Evolutionary conservation across 2,888 invertebrate genomes (phyloP).

Genomic region (Furcula furcula): DNA sequence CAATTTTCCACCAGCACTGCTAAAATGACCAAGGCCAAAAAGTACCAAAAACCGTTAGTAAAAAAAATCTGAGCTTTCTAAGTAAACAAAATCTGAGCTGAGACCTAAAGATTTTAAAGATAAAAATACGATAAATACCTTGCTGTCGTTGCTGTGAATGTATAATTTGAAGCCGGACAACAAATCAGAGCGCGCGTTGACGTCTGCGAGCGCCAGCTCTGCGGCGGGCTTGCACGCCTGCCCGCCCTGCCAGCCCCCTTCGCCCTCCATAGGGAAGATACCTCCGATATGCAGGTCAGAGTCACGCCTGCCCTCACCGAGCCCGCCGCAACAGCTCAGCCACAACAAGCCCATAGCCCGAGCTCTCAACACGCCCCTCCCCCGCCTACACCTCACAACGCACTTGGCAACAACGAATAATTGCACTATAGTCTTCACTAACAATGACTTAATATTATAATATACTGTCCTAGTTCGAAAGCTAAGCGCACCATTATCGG

Average conservation of each 20-base stretch:
- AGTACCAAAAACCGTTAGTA: too few species aligned
- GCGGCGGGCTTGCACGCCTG: conserved; percentile 99
- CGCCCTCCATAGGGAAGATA: conserved; percentile 98
- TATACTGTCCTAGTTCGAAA: conserved; percentile 74
- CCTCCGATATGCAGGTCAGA: conserved; percentile 97
- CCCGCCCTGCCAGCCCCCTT: conserved; percentile 99
- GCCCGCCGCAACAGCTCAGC: conserved; percentile 54
- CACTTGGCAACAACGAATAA: conserved; percentile 76
- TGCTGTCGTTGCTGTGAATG: conserved; percentile 97
- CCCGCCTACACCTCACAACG: conserved; percentile 46
- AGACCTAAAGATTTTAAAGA: too few species aligned
- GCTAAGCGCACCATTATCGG: conserved; percentile 48
- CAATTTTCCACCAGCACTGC: too few species aligned
- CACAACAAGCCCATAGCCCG: conserved; percentile 56
- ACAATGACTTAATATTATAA: conserved; percentile 66
- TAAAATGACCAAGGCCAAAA: too few species aligned
- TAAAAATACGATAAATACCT: conserved; percentile 89
- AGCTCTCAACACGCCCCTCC: conserved; percentile 30
- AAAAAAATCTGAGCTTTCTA: too few species aligned
- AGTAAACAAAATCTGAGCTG: too few species aligned
- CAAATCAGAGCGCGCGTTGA: conserved; percentile 93
- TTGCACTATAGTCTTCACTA: conserved; percentile 76
- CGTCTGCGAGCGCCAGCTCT: conserved; percentile 96
- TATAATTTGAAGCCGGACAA: conserved; percentile 95
- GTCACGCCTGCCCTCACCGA: conserved; percentile 73